These are phyloP conservation scores for Mungos mungo DNA, from an alignment of 2,113 vertebrate species.

Conservation along the genomic window DNA sequence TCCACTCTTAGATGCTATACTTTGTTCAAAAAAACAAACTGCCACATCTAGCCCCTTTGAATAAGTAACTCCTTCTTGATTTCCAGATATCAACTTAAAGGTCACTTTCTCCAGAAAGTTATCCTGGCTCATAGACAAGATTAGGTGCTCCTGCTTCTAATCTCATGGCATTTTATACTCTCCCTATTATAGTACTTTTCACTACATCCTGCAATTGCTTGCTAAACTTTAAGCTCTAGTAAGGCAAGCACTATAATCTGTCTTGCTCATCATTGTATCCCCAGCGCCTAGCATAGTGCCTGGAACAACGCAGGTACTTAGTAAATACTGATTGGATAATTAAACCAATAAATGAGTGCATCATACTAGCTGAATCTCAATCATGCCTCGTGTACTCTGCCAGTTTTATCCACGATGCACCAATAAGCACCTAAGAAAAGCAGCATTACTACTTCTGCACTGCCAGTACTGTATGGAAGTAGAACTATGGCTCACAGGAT, in stretches of 20 bases:
- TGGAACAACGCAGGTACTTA: neutral
- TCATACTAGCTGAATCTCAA: neutral
- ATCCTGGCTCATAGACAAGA: neutral
- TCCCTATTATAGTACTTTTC: conserved; percentile 1
- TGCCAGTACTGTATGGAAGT: neutral
- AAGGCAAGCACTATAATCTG: neutral
- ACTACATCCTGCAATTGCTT: neutral
- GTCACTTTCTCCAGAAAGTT: neutral
- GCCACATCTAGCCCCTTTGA: neutral
- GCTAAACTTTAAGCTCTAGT: conserved; percentile 20
- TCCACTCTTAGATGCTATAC: neutral
- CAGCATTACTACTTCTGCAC: neutral
- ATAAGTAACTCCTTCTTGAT: conserved; percentile 20
- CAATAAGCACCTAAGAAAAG: neutral
- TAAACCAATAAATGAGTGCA: neutral
- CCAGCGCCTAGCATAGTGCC: neutral
- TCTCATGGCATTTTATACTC: neutral
- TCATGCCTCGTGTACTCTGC: neutral
- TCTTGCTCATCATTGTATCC: neutral
- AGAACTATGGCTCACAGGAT: neutral
- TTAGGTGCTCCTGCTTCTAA: conserved; percentile 13
- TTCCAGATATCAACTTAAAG: conserved; percentile 40
- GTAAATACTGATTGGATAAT: neutral
- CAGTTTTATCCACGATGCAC: neutral
- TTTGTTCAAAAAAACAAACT: conserved; percentile 41